Base-by-base conservation (phyloP, 2,113 vertebrate genomes). In the Gobiocypris rarus region DNA sequence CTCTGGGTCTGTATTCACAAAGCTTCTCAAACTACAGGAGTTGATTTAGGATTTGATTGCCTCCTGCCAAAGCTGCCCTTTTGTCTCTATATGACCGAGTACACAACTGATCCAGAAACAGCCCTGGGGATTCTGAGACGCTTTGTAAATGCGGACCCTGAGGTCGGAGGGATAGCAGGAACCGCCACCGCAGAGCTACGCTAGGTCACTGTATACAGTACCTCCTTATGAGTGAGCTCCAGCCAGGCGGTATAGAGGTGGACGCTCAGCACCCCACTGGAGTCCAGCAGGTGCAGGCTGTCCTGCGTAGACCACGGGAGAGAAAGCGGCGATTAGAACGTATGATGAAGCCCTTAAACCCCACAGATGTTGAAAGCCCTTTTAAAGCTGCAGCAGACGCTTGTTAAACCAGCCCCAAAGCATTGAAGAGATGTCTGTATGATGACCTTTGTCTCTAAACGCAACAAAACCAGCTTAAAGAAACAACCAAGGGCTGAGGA, bases 171-270 rank as follows among this genome's bases (percentile, higher is more conserved):
- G 65, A 67, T 43, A 54, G 76, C n/a, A 83, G 31, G 67, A 71
- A 87, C 84, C 81, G 43, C 69, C 86, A 87, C 83, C 74, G 34
- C 58, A 87, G 74, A 87, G 81, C 88, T 85, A 85, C 77, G 90
- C 91, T 92, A 93, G 87, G 85, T 91, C 50, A 92, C 90, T 90
- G 92, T 90, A 89, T 91, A 83, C 85, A 88, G 93, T 94, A 95
- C 94, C 94, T 95, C 94, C 92, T 94, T 95, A 89, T 93, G 93
- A 90, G 90, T 89, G 91, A 94, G 94, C 91, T 95, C 93, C 94
- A 95, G 93, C 94, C 94, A 95, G 92, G 93, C 93, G 63, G 93
- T 95, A 93, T 93, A 95, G 90, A 95, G 91, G 81, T 93, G 93
- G 90, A 95, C 89, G 81, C 91, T 91, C 90, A 93, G 88, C 89